Evolutionary conservation across 1,140 invertebrate species (phyloP).

Genomic region (Pseudomyrmex sp.): DNA sequence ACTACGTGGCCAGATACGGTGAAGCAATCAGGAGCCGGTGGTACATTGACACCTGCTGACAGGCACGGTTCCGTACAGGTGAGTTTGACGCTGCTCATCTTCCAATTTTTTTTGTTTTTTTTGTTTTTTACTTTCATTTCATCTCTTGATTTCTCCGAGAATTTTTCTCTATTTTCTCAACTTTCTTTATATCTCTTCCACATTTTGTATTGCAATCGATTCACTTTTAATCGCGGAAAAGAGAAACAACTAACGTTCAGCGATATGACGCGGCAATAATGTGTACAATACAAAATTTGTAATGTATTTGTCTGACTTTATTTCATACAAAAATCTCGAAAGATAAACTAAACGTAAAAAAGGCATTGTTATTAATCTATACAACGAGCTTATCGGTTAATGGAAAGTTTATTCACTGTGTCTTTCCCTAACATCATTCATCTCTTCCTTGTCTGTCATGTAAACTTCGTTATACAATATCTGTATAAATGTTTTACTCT

Average conservation of each 20-base stretch:
- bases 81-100: constrained; percentile 82
- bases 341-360: too few species aligned
- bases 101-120: constrained; percentile 50
- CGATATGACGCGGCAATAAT: background rate
- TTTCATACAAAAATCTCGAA: too few species aligned
- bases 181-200: constrained; percentile 44
- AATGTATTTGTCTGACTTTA: too few species aligned
- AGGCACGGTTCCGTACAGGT: constrained; percentile 98
- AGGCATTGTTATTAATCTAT: too few species aligned
- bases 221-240: background rate
- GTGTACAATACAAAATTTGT: too few species aligned
- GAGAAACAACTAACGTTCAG: background rate
- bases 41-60: constrained; percentile 95
- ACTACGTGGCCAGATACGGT: constrained; percentile 86
- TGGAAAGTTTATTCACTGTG: background rate
- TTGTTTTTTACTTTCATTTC: constrained; percentile 47
- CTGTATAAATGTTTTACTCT: constrained; percentile 57
- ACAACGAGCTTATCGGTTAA: too few species aligned
- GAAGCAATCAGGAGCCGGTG: constrained; percentile 88
- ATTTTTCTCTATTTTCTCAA: background rate
- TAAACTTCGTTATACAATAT: constrained; percentile 50
- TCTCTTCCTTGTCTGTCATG: constrained; percentile 27
- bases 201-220: constrained; percentile 12
- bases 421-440: constrained; percentile 11
- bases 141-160: constrained; percentile 17